A percentile compares a stretch with the other conserved stretches of the same genome.
These are phyloP conservation scores for Brachyhypopomus gauderio DNA, from an alignment of 2,113 vertebrate species.

Conservation along the genomic window DNA sequence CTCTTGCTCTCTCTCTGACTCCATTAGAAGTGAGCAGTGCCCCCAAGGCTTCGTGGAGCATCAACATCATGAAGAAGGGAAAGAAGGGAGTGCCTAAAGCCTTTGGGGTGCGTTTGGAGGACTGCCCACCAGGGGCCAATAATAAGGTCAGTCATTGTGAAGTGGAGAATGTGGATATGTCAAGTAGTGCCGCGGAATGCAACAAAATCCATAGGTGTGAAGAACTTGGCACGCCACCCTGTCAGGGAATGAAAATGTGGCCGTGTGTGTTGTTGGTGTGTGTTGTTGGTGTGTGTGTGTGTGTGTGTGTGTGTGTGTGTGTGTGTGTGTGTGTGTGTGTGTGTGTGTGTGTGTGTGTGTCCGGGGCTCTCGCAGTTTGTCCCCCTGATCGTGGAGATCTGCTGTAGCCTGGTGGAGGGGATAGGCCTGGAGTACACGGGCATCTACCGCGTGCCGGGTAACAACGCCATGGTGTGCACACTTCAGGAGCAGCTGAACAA, in stretches of 20 bases:
- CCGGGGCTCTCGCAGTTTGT: slow-evolving; percentile 75
- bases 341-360: neutral
- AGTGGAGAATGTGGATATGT: neutral
- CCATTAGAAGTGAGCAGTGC: slow-evolving; percentile 78
- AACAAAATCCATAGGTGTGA: neutral
- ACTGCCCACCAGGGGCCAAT: slow-evolving; percentile 86
- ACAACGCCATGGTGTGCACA: slow-evolving; percentile 93
- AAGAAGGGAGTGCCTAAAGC: slow-evolving; percentile 84
- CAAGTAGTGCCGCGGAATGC: neutral
- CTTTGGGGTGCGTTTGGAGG: slow-evolving; percentile 91
- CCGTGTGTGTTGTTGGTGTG: neutral
- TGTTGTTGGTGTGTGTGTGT: neutral
- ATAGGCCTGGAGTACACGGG: slow-evolving; percentile 92
- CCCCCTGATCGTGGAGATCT: slow-evolving; percentile 91
- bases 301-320: neutral
- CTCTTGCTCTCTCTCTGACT: neutral
- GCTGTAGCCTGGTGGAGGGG: slow-evolving; percentile 89
- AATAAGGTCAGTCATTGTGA: slow-evolving; percentile 80
- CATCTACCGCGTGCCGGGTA: slow-evolving; percentile 94
- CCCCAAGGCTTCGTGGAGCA: slow-evolving; percentile 86
- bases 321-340: neutral
- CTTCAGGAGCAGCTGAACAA: slow-evolving; percentile 97
- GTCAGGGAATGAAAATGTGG: neutral
- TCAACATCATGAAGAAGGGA: slow-evolving; percentile 94
- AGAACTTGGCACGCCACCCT: neutral